Conservation (phyloP, 1,140 invertebrate genomes). For the Drosophila subobscura region DNA sequence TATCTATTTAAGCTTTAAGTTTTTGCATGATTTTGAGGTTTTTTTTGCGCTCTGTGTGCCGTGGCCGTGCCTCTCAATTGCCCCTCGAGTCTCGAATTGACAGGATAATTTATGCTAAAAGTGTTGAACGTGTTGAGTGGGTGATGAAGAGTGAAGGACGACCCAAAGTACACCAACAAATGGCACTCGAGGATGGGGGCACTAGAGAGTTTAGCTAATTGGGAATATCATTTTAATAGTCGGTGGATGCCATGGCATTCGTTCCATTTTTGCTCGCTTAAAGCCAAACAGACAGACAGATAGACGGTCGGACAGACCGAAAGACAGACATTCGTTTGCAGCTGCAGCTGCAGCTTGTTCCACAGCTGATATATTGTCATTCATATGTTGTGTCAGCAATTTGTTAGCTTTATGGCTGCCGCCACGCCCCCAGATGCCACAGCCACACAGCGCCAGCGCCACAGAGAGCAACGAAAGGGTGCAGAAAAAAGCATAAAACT, state of each 20-base stretch:
- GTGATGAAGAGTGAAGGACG: conserved; percentile 1
- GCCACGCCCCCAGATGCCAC: conserved; percentile 48
- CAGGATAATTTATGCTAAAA: conserved; percentile 14
- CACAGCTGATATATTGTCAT: conserved; percentile 51
- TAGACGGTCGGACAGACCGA: too few relatives aligned
- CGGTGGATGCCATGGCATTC: too few relatives aligned
- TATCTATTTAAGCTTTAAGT: conserved; percentile 46
- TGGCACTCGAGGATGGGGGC: background rate
- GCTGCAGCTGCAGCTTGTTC: conserved; percentile 28
- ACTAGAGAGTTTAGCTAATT: too few relatives aligned
- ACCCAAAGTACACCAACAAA: conserved; percentile 4
- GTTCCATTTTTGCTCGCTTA: too few relatives aligned
- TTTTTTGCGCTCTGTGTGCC: background rate
- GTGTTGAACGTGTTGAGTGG: conserved; percentile 17
- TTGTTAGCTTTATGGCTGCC: conserved; percentile 50
- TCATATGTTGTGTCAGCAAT: conserved; percentile 55
- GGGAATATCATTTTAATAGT: too few relatives aligned
- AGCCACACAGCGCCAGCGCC: conserved; percentile 12
- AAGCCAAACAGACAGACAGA: too few relatives aligned
- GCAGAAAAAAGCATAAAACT: conserved; percentile 31
- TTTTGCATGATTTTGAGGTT: conserved; percentile 7
- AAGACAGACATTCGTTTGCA: background rate
- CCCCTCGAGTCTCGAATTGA: background rate
- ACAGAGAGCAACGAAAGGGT: conserved; percentile 37
- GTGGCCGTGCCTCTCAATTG: conserved; percentile 8